These are phyloP conservation scores for Gisinianus flammeolus DNA, from an alignment of 2,888 invertebrate species.

Conservation along the genomic window DNA sequence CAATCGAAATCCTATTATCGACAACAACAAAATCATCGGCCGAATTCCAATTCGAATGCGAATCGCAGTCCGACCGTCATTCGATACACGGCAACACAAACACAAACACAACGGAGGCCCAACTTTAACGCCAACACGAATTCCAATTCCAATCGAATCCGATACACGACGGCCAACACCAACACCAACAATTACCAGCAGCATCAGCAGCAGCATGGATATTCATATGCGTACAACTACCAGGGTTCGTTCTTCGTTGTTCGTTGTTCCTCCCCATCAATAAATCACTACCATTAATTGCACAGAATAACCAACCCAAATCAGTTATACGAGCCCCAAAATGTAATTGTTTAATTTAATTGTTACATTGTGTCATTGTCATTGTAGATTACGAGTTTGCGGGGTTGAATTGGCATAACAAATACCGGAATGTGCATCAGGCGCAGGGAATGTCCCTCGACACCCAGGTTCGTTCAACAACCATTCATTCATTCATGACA, in stretches of 20 bases:
- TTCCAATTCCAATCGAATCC: not conserved
- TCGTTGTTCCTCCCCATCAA: too few species aligned
- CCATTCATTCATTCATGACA: too few species aligned
- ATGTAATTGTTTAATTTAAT: too few species aligned
- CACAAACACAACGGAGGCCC: too few species aligned
- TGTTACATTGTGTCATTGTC: too few species aligned
- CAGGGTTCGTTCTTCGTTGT: too few species aligned
- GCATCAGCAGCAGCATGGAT: too few species aligned
- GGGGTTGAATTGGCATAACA: conserved; percentile 4
- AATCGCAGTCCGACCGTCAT: not conserved
- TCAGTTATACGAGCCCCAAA: too few species aligned
- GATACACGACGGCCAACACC: not conserved
- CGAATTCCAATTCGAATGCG: not conserved
- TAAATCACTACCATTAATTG: too few species aligned
- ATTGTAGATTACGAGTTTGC: not conserved
- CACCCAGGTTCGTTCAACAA: not conserved
- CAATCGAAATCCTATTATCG: not conserved
- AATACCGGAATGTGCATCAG: not conserved
- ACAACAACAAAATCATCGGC: not conserved
- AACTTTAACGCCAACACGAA: not conserved
- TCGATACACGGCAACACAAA: too few species aligned
- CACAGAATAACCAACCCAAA: too few species aligned
- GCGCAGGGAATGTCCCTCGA: not conserved
- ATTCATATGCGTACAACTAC: too few species aligned
- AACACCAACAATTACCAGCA: not conserved